Evolutionary conservation across 2,888 invertebrate genomes (phyloP).

Genomic region (Lapara coniferarum): DNA sequence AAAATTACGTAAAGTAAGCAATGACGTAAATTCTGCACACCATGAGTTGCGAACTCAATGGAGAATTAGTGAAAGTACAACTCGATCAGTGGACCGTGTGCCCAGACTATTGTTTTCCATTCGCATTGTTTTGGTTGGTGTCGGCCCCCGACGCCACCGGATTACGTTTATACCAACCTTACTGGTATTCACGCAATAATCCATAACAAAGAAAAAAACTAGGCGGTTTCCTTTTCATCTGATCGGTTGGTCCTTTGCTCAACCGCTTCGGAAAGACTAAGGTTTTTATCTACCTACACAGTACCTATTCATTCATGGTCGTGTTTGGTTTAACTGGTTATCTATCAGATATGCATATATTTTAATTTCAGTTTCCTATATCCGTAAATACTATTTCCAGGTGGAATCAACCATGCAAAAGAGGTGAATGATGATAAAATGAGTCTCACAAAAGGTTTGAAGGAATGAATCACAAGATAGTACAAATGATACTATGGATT

Average conservation of each 20-base stretch:
- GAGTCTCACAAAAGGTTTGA: slow-evolving; percentile 58
- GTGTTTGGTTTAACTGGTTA: too few species aligned
- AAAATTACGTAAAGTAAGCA: slow-evolving; percentile 63
- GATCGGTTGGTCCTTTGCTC: background rate
- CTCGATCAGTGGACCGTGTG: slow-evolving; percentile 68
- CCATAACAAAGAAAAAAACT: background rate
- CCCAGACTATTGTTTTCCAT: slow-evolving; percentile 70
- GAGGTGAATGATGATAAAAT: slow-evolving; percentile 67
- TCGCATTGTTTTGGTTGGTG: slow-evolving; percentile 73
- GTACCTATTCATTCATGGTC: too few species aligned
- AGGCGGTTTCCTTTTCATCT: background rate
- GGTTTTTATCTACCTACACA: too few species aligned
- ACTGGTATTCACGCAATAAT: background rate
- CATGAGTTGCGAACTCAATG: slow-evolving; percentile 71
- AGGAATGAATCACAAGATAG: slow-evolving; percentile 72
- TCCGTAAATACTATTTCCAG: slow-evolving; percentile 36
- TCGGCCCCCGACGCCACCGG: slow-evolving; percentile 68
- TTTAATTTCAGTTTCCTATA: background rate
- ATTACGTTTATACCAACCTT: slow-evolving; percentile 19
- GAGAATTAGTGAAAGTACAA: slow-evolving; percentile 75
- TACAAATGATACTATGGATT: slow-evolving; percentile 64
- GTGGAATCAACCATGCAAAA: slow-evolving; percentile 29
- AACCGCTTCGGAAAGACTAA: too few species aligned
- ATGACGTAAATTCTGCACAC: slow-evolving; percentile 52
- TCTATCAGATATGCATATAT: too few species aligned